Conservation (phyloP, 2,888 invertebrate genomes). For the Aricia artaxerxes region DNA sequence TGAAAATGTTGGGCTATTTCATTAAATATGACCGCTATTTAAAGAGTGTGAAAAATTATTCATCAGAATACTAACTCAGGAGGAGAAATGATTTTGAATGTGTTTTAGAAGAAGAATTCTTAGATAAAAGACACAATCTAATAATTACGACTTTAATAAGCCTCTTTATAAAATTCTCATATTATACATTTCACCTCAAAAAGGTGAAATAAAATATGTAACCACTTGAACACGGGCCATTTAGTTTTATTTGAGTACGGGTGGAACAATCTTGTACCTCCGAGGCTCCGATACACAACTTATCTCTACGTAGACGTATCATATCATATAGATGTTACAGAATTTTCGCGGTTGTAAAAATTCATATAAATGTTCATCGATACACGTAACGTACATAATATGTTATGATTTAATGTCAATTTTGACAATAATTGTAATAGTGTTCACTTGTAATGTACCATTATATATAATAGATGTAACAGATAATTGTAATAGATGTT, state of each 20-base stretch:
- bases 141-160: not conserved
- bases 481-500: too few species aligned
- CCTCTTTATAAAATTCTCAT: not conserved
- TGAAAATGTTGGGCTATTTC: not conserved
- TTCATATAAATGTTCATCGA: not conserved
- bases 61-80: too few species aligned
- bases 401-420: too few species aligned
- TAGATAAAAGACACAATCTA: not conserved
- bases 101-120: not conserved
- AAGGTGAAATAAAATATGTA: conserved; percentile 35
- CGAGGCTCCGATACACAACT: conserved; percentile 38
- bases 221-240: conserved; percentile 37
- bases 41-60: not conserved
- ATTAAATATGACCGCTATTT: not conserved
- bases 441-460: too few species aligned
- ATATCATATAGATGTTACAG: not conserved
- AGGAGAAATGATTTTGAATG: too few species aligned
- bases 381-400: not conserved
- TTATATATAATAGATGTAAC: too few species aligned
- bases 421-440: too few species aligned
- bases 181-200: conserved; percentile 1
- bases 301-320: conserved; percentile 34
- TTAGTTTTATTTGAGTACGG: conserved; percentile 41
- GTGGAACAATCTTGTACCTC: conserved; percentile 41
- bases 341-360: conserved; percentile 13